Conservation (phyloP, 2,888 invertebrate species). For the Coecobrya sp. region DNA sequence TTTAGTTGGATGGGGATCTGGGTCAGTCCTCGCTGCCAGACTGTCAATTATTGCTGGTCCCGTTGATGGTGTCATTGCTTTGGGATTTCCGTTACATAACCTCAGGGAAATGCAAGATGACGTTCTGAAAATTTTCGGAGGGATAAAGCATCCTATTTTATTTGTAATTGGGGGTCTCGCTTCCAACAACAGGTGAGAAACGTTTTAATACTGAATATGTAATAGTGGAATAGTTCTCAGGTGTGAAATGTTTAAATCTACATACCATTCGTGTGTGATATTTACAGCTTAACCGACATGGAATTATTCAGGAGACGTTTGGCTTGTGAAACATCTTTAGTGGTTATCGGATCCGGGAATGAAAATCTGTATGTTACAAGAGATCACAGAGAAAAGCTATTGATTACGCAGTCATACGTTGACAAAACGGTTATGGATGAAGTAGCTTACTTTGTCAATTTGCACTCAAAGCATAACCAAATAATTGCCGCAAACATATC, state of each 20-base stretch:
- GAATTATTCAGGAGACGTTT: conserved; percentile 93
- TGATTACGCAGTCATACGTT: conserved; percentile 93
- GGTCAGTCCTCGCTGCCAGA: conserved; percentile 91
- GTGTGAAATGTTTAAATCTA: background rate
- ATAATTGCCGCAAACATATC: conserved; percentile 57
- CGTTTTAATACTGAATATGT: too few species aligned
- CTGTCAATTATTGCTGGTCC: conserved; percentile 87
- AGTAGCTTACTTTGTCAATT: conserved; percentile 82
- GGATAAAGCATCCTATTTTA: conserved; percentile 92
- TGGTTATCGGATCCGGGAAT: conserved; percentile 94
- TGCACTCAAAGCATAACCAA: conserved; percentile 77
- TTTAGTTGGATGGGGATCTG: conserved; percentile 93
- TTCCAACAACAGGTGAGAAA: conserved; percentile 89
- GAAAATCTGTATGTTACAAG: conserved; percentile 92
- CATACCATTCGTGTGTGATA: background rate
- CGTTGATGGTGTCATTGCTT: conserved; percentile 92
- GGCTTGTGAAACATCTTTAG: conserved; percentile 91
- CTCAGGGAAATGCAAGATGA: conserved; percentile 92
- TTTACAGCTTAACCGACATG: conserved; percentile 91
- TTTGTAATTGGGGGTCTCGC: conserved; percentile 94
- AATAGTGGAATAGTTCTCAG: too few species aligned
- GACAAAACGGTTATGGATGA: conserved; percentile 92
- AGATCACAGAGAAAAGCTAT: conserved; percentile 91
- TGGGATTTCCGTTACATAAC: conserved; percentile 93
- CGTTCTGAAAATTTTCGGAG: conserved; percentile 92